Evolutionary conservation across 2,888 invertebrate species (phyloP), one percentile per base, ranked within the genome.

Genomic region (Amitus sp.): DNA sequence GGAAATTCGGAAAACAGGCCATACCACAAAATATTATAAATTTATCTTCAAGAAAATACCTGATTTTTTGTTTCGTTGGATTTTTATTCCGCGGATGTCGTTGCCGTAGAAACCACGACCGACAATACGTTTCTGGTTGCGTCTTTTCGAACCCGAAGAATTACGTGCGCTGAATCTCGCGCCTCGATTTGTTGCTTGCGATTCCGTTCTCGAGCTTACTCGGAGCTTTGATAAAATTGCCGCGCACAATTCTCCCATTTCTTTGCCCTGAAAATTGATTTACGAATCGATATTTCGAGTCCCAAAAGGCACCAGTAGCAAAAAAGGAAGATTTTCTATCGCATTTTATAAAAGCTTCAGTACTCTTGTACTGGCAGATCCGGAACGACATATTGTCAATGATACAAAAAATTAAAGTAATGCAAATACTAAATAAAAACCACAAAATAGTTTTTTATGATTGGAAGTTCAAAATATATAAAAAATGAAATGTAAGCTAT

Each of bases 21-120:
- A 42, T 23, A 17, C 28, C 47, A 40, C 17, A 20, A 12, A 46
- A 37, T 30, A 33, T 7, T 20, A n/a, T n/a, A n/a, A n/a, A n/a
- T n/a, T n/a, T n/a, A 27, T 27, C 9, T 27, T 27, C 9, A 27
- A 27, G 28, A 57, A n/a, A 15, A 46, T 63, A 73, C 74, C 69
- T 39, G 66, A 50, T 57, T 68, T 74, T 54, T 69, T 68, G 42
- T 60, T 71, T 23, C 67, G 69, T 23, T 65, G 68, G 42, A 45
- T 68, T 62, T 74, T 76, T n/a, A 65, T 40, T 27, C 66, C 19
- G 58, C 66, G 73, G 10, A 66, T 51, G 42, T 77, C 77, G 49
- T 78, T 51, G 42, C 77, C 77, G 49, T 78, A 79, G 77, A 78
- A 78, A 46, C 72, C 79, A 15, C 23, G 48, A 48, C 69, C 69